Base-by-base conservation (phyloP, 2,888 invertebrate genomes). In the Barypeithes pellucidus region DNA sequence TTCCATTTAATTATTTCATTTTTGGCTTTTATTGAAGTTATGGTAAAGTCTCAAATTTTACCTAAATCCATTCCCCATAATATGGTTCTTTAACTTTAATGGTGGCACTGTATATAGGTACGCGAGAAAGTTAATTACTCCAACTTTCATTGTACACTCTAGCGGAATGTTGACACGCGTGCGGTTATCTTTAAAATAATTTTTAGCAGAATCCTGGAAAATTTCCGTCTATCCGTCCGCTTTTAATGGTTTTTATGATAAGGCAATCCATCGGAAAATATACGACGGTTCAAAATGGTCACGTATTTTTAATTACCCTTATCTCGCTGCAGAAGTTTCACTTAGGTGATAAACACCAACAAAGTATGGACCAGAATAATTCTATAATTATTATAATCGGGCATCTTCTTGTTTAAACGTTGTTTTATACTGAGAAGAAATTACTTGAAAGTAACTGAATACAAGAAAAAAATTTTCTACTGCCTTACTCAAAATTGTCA, bases 301-400 rank as follows among this genome's bases (percentile, higher is more conserved):
- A 43, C 14, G 43, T 43, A 14, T 43, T 43, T 43, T 43, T 43
- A 43, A 43, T 43, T 43, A 43, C 43, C 14, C 43, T 43, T 43
- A 43, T 43, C 43, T 43, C 9, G 39, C 39, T 39, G 43, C 43
- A 14, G n/a, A 43, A 14, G 43, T 7, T 43, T 43, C 14, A 43
- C 43, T 43, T 43, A 43, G 14, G 43, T 14, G 5, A 14, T 43
- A 43, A 43, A 12, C 14, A 24, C 24, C 24, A 24, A 24, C 24
- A 24, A 24, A 24, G 24, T 24, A 24, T 24, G 24, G 2, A 4
- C 24, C 5, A 24, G 24, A 24, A 24, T 24, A n/a, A n/a, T n/a
- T n/a, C n/a, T n/a, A n/a, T n/a, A n/a, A n/a, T n/a, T n/a, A n/a
- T n/a, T n/a, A n/a, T n/a, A n/a, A n/a, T n/a, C n/a, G n/a, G n/a